Evolutionary conservation across 2,797 vertebrate genomes (phyloP), one percentile per base, ranked within the genome.

Genomic region (Eulemur albifrons): DNA sequence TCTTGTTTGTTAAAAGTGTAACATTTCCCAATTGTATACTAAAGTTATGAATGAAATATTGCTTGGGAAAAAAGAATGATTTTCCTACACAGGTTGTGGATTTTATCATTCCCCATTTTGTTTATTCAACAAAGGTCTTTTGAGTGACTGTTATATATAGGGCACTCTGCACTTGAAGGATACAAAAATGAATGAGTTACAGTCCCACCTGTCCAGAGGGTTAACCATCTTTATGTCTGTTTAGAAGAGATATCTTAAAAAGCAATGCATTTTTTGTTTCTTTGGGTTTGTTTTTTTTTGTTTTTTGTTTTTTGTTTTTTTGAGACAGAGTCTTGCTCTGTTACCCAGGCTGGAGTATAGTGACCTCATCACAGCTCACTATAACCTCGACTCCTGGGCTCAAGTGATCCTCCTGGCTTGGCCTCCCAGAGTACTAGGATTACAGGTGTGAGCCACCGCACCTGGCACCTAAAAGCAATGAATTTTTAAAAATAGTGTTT

Each of bases 171-270:
- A 27, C 50, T 79, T 80, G 40, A 81, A 88, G 50, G 11, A 69
- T 80, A 30, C 54, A 63, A 84, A 83, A 67, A 72, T 86, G 38
- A 59, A n/a, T 92, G 20, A 72, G 20, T 65, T 27, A 40, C 25
- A 65, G 21, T 61, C 18, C 9, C n/a, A 57, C 82, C 18, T 76
- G 77, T 77, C 38, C 48, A 83, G 57, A 75, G 73, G 45, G 8
- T 63, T 82, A 73, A 45, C 48, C 50, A 76, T 63, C 32, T 61
- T 69, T 67, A 79, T 61, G 57, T 83, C 52, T 79, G 4, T 72
- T 84, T 91, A 67, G 43, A 88, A 91, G 65, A 50, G 20, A 25
- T 88, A 79, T 79, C 73, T 96, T 94, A 27, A 72, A 92, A 86
- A 52, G 43, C 52, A 59, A 20, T 35, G 13, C 27, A 32, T 63